A percentile compares a stretch with the other conserved stretches of the same genome.
Conservation (phyloP, 2,797 vertebrate genomes). For the Pipistrellus pygmaeus region DNA sequence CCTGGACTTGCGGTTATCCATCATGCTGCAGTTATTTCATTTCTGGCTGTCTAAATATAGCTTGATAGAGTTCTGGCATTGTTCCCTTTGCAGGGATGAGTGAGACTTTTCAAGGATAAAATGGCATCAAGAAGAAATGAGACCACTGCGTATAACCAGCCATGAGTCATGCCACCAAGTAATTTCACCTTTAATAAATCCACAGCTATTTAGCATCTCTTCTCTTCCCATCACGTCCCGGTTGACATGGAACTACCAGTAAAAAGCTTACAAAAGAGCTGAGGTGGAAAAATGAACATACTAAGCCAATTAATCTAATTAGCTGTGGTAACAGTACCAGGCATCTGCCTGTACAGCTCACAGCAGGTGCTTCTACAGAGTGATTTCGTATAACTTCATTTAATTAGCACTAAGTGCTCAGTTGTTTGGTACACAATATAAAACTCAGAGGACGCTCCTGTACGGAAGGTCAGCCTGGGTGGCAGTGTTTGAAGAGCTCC, state of each 20-base stretch:
- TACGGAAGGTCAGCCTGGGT: not conserved
- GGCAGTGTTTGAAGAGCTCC: not conserved
- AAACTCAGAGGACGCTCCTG: slow-evolving; percentile 56
- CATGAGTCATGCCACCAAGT: not conserved
- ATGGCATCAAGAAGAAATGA: slow-evolving; percentile 62
- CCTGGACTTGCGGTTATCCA: slow-evolving; percentile 72
- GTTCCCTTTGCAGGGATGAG: slow-evolving; percentile 44
- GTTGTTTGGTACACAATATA: slow-evolving; percentile 73
- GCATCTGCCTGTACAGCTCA: slow-evolving; percentile 72
- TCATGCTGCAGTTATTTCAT: slow-evolving; percentile 74
- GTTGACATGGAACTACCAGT: slow-evolving; percentile 26
- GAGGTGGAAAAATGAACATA: slow-evolving; percentile 64
- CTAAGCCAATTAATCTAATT: slow-evolving; percentile 80
- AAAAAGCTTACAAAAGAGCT: slow-evolving; percentile 55
- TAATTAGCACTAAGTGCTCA: slow-evolving; percentile 77
- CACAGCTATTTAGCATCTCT: slow-evolving; percentile 32
- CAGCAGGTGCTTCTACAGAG: slow-evolving; percentile 69
- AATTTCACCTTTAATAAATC: slow-evolving; percentile 50
- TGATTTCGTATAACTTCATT: slow-evolving; percentile 79
- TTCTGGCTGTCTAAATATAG: slow-evolving; percentile 73
- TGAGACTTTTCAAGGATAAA: slow-evolving; percentile 71
- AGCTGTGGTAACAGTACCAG: slow-evolving; percentile 65
- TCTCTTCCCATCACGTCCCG: slow-evolving; percentile 13
- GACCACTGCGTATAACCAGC: not conserved
- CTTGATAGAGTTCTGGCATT: slow-evolving; percentile 31